Conservation (phyloP, 2,113 vertebrate species). For the Machaerirhynchus nigripectus region DNA sequence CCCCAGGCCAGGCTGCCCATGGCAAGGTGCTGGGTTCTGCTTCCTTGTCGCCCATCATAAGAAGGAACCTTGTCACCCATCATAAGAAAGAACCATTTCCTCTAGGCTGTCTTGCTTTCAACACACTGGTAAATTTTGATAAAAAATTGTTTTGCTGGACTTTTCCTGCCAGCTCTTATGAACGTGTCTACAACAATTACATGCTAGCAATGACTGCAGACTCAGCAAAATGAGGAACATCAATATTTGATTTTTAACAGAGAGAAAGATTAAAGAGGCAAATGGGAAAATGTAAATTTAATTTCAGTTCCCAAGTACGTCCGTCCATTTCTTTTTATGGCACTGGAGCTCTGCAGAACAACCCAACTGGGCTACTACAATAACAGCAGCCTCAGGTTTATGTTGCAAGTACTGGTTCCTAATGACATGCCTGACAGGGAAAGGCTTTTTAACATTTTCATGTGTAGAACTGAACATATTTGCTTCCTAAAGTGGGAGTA, state of each 20-base stretch:
- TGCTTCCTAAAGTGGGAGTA: background rate
- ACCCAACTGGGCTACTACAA: background rate
- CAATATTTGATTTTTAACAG: background rate
- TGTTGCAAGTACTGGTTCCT: background rate
- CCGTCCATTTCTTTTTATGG: background rate
- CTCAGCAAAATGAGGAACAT: background rate
- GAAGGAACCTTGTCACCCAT: fast-evolving
- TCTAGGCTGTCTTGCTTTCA: background rate
- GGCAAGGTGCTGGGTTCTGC: background rate
- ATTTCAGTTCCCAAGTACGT: background rate
- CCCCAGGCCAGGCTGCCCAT: background rate
- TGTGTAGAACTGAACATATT: background rate
- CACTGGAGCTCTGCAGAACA: background rate
- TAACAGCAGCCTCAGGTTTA: background rate
- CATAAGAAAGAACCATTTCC: background rate
- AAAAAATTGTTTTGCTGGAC: background rate
- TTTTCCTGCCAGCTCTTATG: background rate
- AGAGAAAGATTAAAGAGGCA: background rate
- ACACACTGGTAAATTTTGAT: background rate
- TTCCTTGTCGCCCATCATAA: fast-evolving
- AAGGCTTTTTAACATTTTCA: background rate
- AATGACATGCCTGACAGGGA: background rate
- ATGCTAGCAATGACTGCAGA: background rate
- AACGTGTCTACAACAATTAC: background rate
- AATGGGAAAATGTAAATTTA: background rate